Percentiles rank a stretch among this genome's conserved stretches.
phyloP scores from a whole-genome alignment of 2,113 vertebrate genomes.

The Struthio camelus region DNA sequence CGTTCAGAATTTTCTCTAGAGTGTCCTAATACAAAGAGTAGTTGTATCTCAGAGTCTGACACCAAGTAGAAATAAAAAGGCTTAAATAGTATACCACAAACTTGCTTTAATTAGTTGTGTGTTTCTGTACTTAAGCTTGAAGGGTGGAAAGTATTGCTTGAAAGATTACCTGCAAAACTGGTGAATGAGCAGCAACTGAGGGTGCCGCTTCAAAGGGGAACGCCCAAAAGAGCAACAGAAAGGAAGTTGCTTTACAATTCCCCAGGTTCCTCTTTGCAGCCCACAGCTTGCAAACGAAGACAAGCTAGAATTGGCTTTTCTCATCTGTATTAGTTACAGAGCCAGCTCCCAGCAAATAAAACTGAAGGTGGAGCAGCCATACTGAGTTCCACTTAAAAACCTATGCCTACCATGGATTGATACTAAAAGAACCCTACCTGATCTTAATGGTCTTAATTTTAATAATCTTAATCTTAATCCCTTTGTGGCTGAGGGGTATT shows the following conservation, averaged over 20 bases:
- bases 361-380: background rate
- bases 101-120: constrained; percentile 34
- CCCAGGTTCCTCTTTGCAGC: constrained; percentile 12
- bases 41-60: background rate
- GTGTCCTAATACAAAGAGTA: constrained; percentile 7
- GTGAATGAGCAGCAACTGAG: constrained; percentile 17
- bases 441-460: background rate
- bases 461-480: too few relatives aligned
- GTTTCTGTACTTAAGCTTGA: constrained; percentile 14
- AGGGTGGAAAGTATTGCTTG: constrained; percentile 10
- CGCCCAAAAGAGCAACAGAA: background rate
- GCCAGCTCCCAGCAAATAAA: background rate
- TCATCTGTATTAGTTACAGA: background rate
- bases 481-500: background rate
- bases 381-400: background rate
- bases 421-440: background rate
- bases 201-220: constrained; percentile 39
- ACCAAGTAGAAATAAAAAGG: constrained; percentile 32
- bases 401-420: background rate
- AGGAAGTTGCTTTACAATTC: constrained; percentile 41
- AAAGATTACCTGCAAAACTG: background rate
- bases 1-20: constrained; percentile 5
- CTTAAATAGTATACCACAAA: background rate
- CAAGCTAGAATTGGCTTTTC: background rate
- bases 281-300: background rate